Base-by-base conservation (phyloP, 2,113 vertebrate species). In the Peromyscus polionotus region DNA sequence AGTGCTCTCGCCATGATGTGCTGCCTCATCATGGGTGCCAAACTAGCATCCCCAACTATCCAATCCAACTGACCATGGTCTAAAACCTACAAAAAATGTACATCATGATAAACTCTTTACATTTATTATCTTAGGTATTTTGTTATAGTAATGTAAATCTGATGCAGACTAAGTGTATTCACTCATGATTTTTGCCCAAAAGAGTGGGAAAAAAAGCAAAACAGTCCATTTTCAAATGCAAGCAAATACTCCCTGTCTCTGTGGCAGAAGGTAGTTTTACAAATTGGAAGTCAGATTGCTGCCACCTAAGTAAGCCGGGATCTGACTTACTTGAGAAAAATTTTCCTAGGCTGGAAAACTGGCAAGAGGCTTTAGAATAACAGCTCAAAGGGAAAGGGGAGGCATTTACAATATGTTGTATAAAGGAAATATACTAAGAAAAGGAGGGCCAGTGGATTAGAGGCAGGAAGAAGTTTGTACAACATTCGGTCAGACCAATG, bases 381-480 rank as follows among this genome's bases (percentile, higher is more conserved):
- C 3, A 63, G 19, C 33, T 61, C 54, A 87, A 61, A 92, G 9
- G 17, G 22, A 42, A 33, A 70, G 14, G 42, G 36, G 81, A 93
- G 79, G 8, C 8, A 76, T 91, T 72, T 93, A 85, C 0, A 72
- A 4, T 36, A 42, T 54, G 24, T 67, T 92, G 28, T 51, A 51
- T 67, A 85, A 94, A 92, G 84, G 45, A 88, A 65, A 26, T 80
- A 3, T 14, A 89, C 4, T 88, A 70, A 86, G 48, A 68, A 93
- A 92, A 45, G 13, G 16, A 83, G 81, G 17, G 7, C 48, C 57
- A 42, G 70, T 33, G 48, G 24, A 65, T 75, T 57, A 22, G 76
- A 93, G 36, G 80, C 12, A 42, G 3, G 36, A 76, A n/a, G 26
- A 89, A 59, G 13, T 6, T 59, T 73, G 20, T 26, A 7, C 57